Base-by-base conservation (phyloP, 2,797 vertebrate genomes). In the Picus viridis region DNA sequence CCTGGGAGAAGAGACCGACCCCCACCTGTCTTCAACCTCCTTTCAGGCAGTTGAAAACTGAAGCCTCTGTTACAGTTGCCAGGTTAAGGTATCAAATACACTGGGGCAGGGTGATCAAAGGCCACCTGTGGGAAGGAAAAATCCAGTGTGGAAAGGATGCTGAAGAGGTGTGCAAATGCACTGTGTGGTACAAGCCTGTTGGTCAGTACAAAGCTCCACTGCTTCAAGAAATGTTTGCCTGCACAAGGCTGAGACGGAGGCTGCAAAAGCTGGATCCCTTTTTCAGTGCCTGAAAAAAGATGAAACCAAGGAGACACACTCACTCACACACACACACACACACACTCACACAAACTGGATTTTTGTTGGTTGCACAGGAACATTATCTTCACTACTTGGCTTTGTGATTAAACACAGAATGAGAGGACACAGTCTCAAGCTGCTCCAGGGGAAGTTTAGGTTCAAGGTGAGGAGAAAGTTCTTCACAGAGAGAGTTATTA, bases 331-430 rank as follows among this genome's bases (percentile, higher is more conserved):
- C 49, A 94, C 43, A 39, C 70, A 29, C 49, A 94, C 49, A 94
- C 43, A 39, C 70, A 29, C 49, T 94, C 43, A 39, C 70, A 29
- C 49, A 94, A 83, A 83, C 45, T 80, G 59, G 26, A 74, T 90
- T 87, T 61, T 53, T 2, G 2, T 10, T 81, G 86, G 43, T 57
- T 81, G 41, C 53, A 75, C 49, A 27, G 18, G 34, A 53, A 62
- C 8, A 11, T 89, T 92, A 67, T 68, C 72, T 77, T 82, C 86
- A 32, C 78, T 83, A 32, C 78, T 83, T 47, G 64, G 24, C 43
- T 93, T 84, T 91, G 74, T 69, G 83, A 77, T 95, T 71, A 86
- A 85, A 39, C 39, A 39, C 39, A 39, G 12, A 39, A 39, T 12
- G 12, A 39, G 39, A 39, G 39, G 39, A 39, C 39, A 39, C 39